Base-by-base conservation (phyloP, 2,113 vertebrate genomes). In the Lipophrys pholis region DNA sequence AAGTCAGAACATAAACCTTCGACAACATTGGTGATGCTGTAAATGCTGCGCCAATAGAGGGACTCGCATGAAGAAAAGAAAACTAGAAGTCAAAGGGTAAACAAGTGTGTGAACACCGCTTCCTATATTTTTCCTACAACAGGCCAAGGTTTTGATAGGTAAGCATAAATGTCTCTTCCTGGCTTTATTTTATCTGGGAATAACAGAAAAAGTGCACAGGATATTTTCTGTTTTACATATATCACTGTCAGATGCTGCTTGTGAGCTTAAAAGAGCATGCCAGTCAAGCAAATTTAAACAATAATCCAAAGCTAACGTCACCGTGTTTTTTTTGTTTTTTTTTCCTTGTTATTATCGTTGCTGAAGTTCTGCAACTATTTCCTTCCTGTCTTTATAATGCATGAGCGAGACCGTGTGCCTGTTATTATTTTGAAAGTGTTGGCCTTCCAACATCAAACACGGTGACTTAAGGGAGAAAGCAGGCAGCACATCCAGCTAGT, bases 371-470 rank as follows among this genome's bases (percentile, higher is more conserved):
- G 76, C 58, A 81, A 58, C 73, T 73, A 80, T 81, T 84, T 81
- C 45, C 57, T 66, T 73, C 68, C 72, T 69, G 79, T 76, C 75
- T 80, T 82, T 67, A 82, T 77, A 85, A 89, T 84, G 79, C 79
- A 80, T 80, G 69, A 80, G 61, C 61, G 39, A 55, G 78, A 80
- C 71, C 62, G 49, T 49, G 54, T 8, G 69, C 61, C 71, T 66
- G 56, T 83, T 84, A 78, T 90, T 87, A 83, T 90, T 83, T 81
- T 77, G 80, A 55, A 83, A 75, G 75, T 72, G 73, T 82, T 85
- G 85, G 89, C 86, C 86, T 89, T 85, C 69, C 79, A 87, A 87
- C 77, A 87, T 88, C 76, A 90, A 85, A 85, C 76, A 52, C 21
- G 39, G 67, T 9, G 60, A 87, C 89, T 82, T 84, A 76, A 82